phyloP scores from a whole-genome alignment of 2,888 invertebrate genomes.

The Synergus itoensis region DNA sequence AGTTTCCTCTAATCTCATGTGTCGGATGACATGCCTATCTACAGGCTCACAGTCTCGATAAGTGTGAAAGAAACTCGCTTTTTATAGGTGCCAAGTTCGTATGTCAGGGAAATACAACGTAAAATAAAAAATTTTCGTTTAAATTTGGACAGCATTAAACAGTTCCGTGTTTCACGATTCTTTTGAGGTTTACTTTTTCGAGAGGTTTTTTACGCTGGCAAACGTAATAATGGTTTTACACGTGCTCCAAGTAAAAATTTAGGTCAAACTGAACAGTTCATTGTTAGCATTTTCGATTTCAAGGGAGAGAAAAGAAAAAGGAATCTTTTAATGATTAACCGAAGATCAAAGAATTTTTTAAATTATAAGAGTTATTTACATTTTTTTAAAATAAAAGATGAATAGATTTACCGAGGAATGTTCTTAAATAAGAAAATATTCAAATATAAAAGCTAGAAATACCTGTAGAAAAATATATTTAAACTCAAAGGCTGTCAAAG shows the following conservation, averaged over 20 bases:
- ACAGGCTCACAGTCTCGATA: constrained; percentile 6
- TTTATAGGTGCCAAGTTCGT: neutral
- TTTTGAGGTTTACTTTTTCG: neutral
- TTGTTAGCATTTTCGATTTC: neutral
- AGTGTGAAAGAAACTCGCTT: constrained; percentile 24
- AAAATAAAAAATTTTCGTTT: neutral
- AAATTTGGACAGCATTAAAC: neutral
- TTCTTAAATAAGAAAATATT: neutral
- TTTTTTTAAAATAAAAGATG: neutral
- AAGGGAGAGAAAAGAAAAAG: neutral
- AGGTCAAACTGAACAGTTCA: neutral
- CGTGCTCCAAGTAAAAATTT: constrained; percentile 16
- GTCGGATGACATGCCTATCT: constrained; percentile 24
- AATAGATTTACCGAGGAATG: neutral
- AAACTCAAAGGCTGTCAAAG: neutral
- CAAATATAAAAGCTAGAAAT: neutral
- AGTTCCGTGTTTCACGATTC: neutral
- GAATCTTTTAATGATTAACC: neutral
- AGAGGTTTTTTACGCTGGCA: neutral
- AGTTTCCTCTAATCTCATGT: constrained; percentile 12
- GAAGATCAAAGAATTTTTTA: neutral
- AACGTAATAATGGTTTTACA: constrained; percentile 7
- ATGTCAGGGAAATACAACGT: neutral
- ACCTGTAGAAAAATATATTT: no score
- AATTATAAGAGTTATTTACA: no score